Percentiles rank a stretch among this genome's conserved stretches.
phyloP scores from a whole-genome alignment of 2,888 invertebrate genomes.

The Nomada lathburiana region DNA sequence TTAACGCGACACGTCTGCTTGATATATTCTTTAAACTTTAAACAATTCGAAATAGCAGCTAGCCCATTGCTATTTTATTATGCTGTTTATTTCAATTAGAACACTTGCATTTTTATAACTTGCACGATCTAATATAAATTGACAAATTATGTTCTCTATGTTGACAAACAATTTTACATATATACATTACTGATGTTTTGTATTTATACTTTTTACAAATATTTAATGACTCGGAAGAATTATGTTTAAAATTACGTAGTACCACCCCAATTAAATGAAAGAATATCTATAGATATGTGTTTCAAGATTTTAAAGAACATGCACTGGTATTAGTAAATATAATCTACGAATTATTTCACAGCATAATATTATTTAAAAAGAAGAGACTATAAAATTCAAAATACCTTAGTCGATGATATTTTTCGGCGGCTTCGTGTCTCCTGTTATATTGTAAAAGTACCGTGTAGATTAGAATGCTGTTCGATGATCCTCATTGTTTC shows the following conservation, averaged over 20 bases:
- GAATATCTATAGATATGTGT: not conserved
- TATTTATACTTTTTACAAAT: too few species aligned
- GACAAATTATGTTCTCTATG: too few species aligned
- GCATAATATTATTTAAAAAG: not conserved
- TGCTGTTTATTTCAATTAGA: constrained; percentile 70
- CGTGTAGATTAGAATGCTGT: constrained; percentile 42
- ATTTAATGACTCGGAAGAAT: too few species aligned
- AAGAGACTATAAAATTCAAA: constrained; percentile 3
- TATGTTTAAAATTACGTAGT: not conserved
- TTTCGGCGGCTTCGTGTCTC: not conserved
- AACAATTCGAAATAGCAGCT: constrained; percentile 57
- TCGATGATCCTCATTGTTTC: constrained; percentile 10
- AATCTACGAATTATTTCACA: not conserved
- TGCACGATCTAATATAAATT: too few species aligned
- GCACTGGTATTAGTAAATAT: not conserved
- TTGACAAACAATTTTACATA: too few species aligned
- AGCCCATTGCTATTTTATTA: constrained; percentile 71
- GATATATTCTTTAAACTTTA: not conserved
- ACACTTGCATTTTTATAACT: too few species aligned
- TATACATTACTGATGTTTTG: too few species aligned
- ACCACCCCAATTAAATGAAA: not conserved
- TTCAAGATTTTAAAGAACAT: not conserved
- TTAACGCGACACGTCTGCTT: constrained; percentile 16
- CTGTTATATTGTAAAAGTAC: constrained; percentile 35
- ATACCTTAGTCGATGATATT: constrained; percentile 32